Percentiles rank a stretch among this genome's conserved stretches.
Evolutionary conservation across 2,888 invertebrate genomes (phyloP).

Genomic region (Leptothorax acervorum): DNA sequence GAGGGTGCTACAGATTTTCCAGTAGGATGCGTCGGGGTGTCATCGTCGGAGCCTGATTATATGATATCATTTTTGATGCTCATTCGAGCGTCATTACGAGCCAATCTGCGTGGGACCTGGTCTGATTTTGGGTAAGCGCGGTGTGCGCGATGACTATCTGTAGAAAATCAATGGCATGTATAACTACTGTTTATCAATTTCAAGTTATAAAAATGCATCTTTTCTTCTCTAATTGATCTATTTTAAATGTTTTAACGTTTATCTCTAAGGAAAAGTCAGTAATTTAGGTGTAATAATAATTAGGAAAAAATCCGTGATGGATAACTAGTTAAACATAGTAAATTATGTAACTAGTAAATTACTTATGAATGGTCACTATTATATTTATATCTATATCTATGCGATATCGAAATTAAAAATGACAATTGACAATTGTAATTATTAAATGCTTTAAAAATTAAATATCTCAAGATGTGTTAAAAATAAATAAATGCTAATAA

Average conservation of each 20-base stretch:
- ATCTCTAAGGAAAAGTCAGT: not conserved
- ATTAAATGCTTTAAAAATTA: not conserved
- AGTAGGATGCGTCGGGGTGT: conserved; percentile 70
- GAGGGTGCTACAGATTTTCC: conserved; percentile 71
- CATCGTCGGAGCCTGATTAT: conserved; percentile 73
- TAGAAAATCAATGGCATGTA: not conserved
- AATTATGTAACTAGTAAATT: not conserved
- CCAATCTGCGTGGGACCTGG: conserved; percentile 82
- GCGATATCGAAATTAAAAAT: not conserved
- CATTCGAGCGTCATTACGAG: conserved; percentile 81
- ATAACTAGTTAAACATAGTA: not conserved
- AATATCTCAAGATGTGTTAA: not conserved
- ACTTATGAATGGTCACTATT: not conserved
- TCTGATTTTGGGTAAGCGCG: conserved; percentile 36
- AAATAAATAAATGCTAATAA: not conserved
- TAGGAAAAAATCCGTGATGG: not conserved
- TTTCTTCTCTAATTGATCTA: not conserved
- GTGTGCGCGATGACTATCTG: not conserved
- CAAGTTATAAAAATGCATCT: not conserved
- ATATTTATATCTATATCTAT: not conserved
- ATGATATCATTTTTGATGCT: conserved; percentile 74
- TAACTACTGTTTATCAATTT: not conserved
- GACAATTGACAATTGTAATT: not conserved
- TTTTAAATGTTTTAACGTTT: not conserved
- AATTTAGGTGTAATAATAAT: not conserved